Percentiles rank a stretch among this genome's conserved stretches.
These are phyloP conservation scores for Cydia fagiglandana DNA, from an alignment of 1,140 invertebrate genomes.

Conservation along the genomic window DNA sequence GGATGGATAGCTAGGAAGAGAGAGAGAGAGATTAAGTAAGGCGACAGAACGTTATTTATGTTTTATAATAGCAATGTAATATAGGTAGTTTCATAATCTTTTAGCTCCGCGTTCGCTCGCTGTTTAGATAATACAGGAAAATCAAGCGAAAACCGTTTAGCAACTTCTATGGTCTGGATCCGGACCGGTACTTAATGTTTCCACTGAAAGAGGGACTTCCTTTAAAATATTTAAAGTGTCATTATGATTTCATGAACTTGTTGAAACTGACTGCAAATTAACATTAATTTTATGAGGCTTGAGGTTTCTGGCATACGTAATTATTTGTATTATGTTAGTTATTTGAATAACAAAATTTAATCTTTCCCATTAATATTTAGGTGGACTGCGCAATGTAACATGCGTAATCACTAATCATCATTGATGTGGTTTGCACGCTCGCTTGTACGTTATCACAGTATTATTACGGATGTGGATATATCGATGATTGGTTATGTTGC, in stretches of 20 bases:
- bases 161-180: background rate
- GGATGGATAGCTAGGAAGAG: too few relatives aligned
- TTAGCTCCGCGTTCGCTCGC: too few relatives aligned
- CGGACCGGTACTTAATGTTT: background rate
- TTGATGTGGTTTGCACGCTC: background rate
- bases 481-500: background rate
- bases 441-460: slow-evolving; percentile 6
- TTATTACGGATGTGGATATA: background rate
- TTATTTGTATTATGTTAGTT: background rate
- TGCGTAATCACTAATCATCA: background rate
- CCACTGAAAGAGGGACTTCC: background rate
- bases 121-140: too few relatives aligned
- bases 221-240: background rate
- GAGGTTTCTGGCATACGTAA: background rate
- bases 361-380: too few relatives aligned
- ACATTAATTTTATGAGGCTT: background rate
- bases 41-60: too few relatives aligned
- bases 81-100: too few relatives aligned
- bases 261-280: background rate
- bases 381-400: background rate
- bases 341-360: too few relatives aligned
- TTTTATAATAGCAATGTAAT: too few relatives aligned
- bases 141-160: slow-evolving; percentile 13
- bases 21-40: too few relatives aligned
- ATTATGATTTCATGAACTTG: background rate